Evolutionary conservation across 2,797 vertebrate species (phyloP), one percentile per base, ranked within the genome.

Genomic region (Rhincodon typus): DNA sequence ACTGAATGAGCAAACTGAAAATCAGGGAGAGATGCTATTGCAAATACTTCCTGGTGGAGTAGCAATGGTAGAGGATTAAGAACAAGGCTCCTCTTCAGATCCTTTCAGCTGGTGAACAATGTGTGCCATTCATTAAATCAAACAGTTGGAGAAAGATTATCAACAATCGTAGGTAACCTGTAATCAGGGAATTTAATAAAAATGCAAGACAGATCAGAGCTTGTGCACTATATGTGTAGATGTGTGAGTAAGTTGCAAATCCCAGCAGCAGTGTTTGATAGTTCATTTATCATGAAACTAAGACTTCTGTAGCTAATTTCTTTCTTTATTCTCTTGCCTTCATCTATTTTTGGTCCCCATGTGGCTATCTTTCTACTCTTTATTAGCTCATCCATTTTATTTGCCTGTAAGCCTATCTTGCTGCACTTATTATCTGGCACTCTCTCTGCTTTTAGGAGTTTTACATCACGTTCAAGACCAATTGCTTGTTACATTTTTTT

Each of bases 401-500:
- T 30, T 66, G 15, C 50, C 50, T 30, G 4, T 70, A 13, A 70
- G 46, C 25, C 46, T 77, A 13, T 12, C 46, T 95, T 72, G 3
- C 69, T 74, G 93, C 38, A 72, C 70, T 94, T 94, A 94, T 94
- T 50, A 72, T 30, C 25, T 53, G 42, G 25, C 93, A 94, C 27
- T 25, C 67, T 30, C 93, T 3, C n/a, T 72, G n/a, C 42, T 94
- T 94, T 25, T 42, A 74, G 42, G 69, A 74, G 93, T 12, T 94
- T 50, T 72, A 50, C 66, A 74, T 50, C 38, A 72, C 74, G 19
- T 23, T 72, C 93, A 94, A 94, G 93, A 69, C 93, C 0, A 1
- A 19, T 94, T 50, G 67, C 67, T 94, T 94, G 69, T 72, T 94
- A 72, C 93, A 94, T 94, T 94, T 94, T 94, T 94, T 94, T 94